A percentile compares a stretch with the other conserved stretches of the same genome.
Conservation (phyloP, 2,797 vertebrate species). For the Sylvilagus floridanus region DNA sequence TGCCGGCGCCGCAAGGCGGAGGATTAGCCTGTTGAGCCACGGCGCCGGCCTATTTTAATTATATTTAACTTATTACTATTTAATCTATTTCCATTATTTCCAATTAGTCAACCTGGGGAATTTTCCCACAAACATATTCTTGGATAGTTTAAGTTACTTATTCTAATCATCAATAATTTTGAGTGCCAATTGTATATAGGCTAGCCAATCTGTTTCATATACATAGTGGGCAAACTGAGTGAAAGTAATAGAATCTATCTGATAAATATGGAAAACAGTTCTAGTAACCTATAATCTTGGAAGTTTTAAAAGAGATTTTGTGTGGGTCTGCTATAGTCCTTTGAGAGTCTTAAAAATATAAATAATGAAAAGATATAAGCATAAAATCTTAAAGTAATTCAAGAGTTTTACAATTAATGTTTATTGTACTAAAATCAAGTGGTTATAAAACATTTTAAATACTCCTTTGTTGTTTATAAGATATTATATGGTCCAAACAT, state of each 20-base stretch:
- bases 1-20: too few species aligned
- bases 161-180: not conserved
- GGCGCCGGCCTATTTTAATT: too few species aligned
- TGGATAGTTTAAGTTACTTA: not conserved
- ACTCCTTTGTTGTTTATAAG: not conserved
- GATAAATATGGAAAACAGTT: not conserved
- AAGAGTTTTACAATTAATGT: conserved; percentile 17
- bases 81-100: not conserved
- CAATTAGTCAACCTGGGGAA: not conserved
- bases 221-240: not conserved
- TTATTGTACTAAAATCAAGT: conserved; percentile 29
- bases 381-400: conserved; percentile 26
- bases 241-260: not conserved
- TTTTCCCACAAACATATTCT: not conserved
- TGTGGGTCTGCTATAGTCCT: not conserved
- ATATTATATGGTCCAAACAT: not conserved
- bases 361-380: not conserved
- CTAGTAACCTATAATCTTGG: not conserved
- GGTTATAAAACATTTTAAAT: conserved; percentile 60
- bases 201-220: not conserved
- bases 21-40: too few species aligned
- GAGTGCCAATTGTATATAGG: not conserved
- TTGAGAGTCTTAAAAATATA: conserved; percentile 22
- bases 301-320: not conserved
- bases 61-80: too few species aligned